These are phyloP conservation scores for Centruroides sculpturatus DNA, from an alignment of 1,140 invertebrate genomes.

Conservation along the genomic window DNA sequence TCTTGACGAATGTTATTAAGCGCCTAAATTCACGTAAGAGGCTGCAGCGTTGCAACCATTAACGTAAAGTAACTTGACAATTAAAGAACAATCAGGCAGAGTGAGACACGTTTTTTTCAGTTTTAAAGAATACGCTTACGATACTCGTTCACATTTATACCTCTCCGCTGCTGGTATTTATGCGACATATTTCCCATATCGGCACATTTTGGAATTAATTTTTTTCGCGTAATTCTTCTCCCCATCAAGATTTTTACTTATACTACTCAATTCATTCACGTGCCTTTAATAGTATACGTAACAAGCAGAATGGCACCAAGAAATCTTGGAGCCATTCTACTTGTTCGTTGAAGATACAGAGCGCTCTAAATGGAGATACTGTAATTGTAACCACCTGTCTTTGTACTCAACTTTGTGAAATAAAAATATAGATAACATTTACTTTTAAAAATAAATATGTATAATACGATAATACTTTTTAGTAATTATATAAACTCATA, in stretches of 20 bases:
- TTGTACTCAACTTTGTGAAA: no score
- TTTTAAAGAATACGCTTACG: neutral
- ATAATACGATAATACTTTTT: no score
- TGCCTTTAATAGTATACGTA: no score
- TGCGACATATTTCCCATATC: neutral
- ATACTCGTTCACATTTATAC: neutral
- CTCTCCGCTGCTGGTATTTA: neutral
- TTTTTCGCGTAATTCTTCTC: neutral
- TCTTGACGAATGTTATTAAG: neutral
- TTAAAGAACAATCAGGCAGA: neutral
- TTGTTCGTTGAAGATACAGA: no score
- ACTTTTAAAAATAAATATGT: no score
- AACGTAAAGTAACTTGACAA: neutral
- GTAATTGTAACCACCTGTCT: no score
- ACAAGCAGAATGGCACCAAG: no score
- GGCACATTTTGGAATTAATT: neutral
- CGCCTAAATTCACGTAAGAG: neutral
- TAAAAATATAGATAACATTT: no score
- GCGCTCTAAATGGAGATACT: no score
- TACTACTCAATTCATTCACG: no score
- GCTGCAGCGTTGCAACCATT: neutral
- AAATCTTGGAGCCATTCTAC: no score
- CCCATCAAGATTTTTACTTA: neutral
- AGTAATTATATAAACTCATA: no score
- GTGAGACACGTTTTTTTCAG: neutral